Percentiles rank a stretch among this genome's conserved stretches.
These are phyloP conservation scores for Lepidurus packardi DNA, from an alignment of 1,140 invertebrate species.

Conservation along the genomic window DNA sequence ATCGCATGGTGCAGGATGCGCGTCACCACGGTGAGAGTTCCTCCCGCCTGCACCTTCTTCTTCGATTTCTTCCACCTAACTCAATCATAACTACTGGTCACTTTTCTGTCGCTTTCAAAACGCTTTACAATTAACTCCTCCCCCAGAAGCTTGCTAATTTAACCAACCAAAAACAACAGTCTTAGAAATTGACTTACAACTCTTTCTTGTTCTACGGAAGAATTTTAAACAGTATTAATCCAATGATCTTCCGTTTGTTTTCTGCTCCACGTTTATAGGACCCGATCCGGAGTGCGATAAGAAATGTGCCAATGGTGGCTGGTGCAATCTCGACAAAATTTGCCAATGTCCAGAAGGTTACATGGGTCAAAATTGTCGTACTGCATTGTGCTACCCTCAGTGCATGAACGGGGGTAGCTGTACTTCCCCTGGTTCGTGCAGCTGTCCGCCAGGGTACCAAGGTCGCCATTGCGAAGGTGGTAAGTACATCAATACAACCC, in stretches of 20 bases:
- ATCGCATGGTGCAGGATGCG: constrained; percentile 16
- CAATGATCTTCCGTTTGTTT: constrained; percentile 23
- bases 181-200: not conserved
- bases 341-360: constrained; percentile 84
- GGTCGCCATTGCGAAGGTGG: constrained; percentile 88
- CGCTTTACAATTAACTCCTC: constrained; percentile 5
- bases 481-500: constrained; percentile 43
- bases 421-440: constrained; percentile 77
- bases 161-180: not conserved
- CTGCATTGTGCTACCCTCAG: constrained; percentile 82
- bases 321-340: constrained; percentile 71
- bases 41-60: constrained; percentile 20
- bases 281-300: constrained; percentile 81
- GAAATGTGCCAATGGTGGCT: constrained; percentile 74
- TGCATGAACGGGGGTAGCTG: constrained; percentile 89
- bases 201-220: not conserved
- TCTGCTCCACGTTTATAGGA: constrained; percentile 48
- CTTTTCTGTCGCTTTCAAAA: constrained; percentile 6
- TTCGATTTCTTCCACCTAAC: constrained; percentile 48
- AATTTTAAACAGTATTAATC: not conserved
- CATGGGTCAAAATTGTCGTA: constrained; percentile 79
- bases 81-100: not conserved
- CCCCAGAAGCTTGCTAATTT: constrained; percentile 7
- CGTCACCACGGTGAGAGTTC: constrained; percentile 17
- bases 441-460: constrained; percentile 79